phyloP scores from a whole-genome alignment of 1,140 invertebrate species.

The Temnothorax longispinosus region DNA sequence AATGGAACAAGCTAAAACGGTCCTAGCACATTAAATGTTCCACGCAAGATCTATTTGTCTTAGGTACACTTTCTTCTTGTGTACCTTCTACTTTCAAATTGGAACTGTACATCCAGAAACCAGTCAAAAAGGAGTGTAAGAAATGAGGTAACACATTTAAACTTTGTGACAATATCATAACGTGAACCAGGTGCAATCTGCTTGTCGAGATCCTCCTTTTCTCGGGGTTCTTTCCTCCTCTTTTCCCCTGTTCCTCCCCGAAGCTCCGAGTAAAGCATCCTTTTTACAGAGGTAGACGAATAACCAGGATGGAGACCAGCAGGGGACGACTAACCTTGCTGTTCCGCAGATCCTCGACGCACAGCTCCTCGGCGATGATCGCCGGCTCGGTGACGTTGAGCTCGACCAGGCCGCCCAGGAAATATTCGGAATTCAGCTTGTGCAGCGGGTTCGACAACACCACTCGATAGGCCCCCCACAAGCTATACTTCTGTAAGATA shows the following conservation, averaged over 20 bases:
- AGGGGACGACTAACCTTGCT: slow-evolving; percentile 70
- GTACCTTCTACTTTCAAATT: neutral
- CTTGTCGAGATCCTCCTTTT: neutral
- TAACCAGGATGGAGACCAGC: slow-evolving; percentile 43
- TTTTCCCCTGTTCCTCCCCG: neutral
- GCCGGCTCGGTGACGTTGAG: slow-evolving; percentile 27
- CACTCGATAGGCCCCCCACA: neutral
- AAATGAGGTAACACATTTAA: neutral
- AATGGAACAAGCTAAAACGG: neutral
- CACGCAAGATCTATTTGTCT: neutral
- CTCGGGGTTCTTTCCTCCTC: neutral
- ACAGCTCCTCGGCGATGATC: slow-evolving; percentile 78
- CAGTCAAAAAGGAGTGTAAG: neutral
- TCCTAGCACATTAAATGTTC: neutral
- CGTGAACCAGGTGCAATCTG: neutral
- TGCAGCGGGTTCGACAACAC: slow-evolving; percentile 71
- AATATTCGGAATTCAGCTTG: slow-evolving; percentile 71
- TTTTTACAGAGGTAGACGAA: slow-evolving; percentile 76
- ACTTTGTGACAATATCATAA: neutral
- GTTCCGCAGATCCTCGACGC: slow-evolving; percentile 80
- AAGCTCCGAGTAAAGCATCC: slow-evolving; percentile 39
- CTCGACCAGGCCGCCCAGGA: slow-evolving; percentile 23
- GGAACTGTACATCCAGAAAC: neutral
- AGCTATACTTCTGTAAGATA: too few species aligned
- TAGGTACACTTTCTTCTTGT: neutral